Percentiles rank a stretch among this genome's conserved stretches.
phyloP scores from a whole-genome alignment of 2,888 invertebrate species.

The Aleiodes leptofemur region DNA sequence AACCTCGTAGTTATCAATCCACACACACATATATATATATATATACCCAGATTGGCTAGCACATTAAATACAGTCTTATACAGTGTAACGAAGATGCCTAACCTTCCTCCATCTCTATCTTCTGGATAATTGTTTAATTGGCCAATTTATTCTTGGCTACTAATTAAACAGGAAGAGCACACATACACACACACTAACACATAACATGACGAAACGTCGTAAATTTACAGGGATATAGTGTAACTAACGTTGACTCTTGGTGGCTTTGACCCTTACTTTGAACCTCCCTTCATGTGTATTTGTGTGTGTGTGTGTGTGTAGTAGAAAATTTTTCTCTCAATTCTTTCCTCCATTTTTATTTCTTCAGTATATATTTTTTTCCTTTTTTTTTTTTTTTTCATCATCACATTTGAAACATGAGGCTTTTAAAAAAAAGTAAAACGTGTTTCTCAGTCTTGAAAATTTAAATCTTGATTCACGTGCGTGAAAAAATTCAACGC shows the following conservation, averaged over 20 bases:
- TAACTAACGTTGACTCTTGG: conserved; percentile 40
- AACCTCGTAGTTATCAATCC: conserved; percentile 12
- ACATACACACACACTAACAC: conserved; percentile 38
- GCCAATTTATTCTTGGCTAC: conserved; percentile 60
- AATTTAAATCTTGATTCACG: conserved; percentile 39
- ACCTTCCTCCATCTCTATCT: conserved; percentile 52
- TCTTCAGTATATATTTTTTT: neutral
- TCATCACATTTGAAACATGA: conserved; percentile 43
- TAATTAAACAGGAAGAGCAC: conserved; percentile 58
- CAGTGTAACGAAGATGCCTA: conserved; percentile 42
- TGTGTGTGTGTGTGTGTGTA: conserved; percentile 44
- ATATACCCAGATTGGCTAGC: conserved; percentile 22
- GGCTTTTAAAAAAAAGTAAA: conserved; percentile 46
- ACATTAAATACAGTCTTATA: conserved; percentile 42
- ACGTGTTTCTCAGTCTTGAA: conserved; percentile 33
- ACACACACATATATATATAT: conserved; percentile 12
- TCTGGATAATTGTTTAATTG: conserved; percentile 61
- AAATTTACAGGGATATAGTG: conserved; percentile 50
- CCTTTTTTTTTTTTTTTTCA: neutral
- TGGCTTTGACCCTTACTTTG: conserved; percentile 52
- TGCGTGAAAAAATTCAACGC: conserved; percentile 40
- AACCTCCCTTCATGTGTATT: conserved; percentile 39
- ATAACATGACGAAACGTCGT: conserved; percentile 48
- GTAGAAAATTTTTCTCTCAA: conserved; percentile 25
- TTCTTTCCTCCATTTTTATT: conserved; percentile 20